phyloP scores from a whole-genome alignment of 2,888 invertebrate genomes.

The Drosophila phalerata region DNA sequence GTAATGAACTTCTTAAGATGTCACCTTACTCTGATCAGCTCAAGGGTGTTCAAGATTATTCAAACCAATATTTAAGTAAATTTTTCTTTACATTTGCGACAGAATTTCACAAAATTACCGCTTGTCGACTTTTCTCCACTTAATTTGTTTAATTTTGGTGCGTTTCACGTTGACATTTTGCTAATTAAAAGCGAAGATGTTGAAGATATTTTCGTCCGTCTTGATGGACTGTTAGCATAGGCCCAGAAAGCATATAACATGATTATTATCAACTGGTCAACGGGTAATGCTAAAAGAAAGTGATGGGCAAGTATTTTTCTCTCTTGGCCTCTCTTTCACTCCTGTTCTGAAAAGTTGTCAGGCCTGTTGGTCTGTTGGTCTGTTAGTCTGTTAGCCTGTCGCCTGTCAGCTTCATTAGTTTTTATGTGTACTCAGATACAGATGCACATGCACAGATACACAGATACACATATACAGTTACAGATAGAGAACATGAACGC shows the following conservation, averaged over 20 bases:
- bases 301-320: constrained; percentile 56
- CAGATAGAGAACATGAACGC: constrained; percentile 19
- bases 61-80: background rate
- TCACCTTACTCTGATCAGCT: background rate
- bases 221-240: constrained; percentile 25
- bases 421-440: constrained; percentile 44
- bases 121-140: constrained; percentile 52
- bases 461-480: constrained; percentile 16
- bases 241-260: constrained; percentile 22
- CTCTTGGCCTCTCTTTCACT: constrained; percentile 6
- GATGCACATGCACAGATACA: constrained; percentile 11
- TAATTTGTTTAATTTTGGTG: constrained; percentile 67
- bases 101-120: constrained; percentile 13
- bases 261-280: constrained; percentile 18
- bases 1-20: background rate
- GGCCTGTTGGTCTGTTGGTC: constrained; percentile 54
- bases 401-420: constrained; percentile 70
- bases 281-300: constrained; percentile 68
- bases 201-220: constrained; percentile 20
- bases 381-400: constrained; percentile 39
- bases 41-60: background rate
- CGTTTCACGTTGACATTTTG: constrained; percentile 48
- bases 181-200: constrained; percentile 67
- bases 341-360: constrained; percentile 59
- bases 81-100: background rate